Evolutionary conservation across 2,888 invertebrate genomes (phyloP), one percentile per base, ranked within the genome.

Genomic region (Parnassius smintheus): DNA sequence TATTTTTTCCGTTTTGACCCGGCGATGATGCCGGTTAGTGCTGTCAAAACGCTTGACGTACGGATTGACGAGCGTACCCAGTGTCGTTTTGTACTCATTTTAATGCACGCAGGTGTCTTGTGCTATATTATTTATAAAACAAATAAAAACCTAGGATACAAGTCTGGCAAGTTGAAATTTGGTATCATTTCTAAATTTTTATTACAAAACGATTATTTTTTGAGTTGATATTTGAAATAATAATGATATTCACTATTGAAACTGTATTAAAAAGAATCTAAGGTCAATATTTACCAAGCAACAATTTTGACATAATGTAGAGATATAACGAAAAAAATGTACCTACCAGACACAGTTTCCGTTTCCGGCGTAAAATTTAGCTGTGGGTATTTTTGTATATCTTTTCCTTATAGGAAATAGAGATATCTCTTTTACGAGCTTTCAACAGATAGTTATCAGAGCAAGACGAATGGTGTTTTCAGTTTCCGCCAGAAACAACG

Each of bases 1-100:
- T 80, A 78, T 79, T 82, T 82, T 86, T 82, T 79, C 69, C 72
- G 72, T 76, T 70, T 65, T 70, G 68, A 68, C 70, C 77, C 76
- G 72, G 75, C 83, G 82, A 76, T 88, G 90, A 90, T 87, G 89
- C 85, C 90, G 89, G 89, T 89, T 86, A 84, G 79, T 81, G 83
- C 91, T 91, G 91, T 91, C 91, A 91, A 85, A 90, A 84, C 76
- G 80, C 81, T 77, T 90, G 91, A 91, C 89, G 85, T 82, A 72
- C 78, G 82, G 88, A 91, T 89, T 91, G 91, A 91, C 91, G 89
- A 89, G 86, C 87, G 83, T 81, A 77, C 77, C 80, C 78, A 81
- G 71, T 77, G 70, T 74, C 75, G 80, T 86, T 87, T 88, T 88
- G 78, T 85, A 81, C 79, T 81, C 84, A 81, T 90, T 87, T 76